Evolutionary conservation across 2,113 vertebrate species (phyloP).

Genomic region (Bubalus kerabau): DNA sequence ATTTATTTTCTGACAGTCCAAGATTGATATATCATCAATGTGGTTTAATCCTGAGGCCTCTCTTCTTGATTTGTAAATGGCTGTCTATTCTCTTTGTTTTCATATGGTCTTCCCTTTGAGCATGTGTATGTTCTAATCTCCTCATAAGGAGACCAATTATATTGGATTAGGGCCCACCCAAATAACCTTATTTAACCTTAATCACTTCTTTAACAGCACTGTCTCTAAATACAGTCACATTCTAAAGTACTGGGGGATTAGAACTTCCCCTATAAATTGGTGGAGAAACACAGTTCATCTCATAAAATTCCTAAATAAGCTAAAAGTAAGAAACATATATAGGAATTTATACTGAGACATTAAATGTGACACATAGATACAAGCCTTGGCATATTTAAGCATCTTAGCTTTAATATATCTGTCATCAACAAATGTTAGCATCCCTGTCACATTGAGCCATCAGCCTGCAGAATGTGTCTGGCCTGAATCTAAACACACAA

Average conservation of each 20-base stretch:
- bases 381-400: not conserved
- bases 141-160: not conserved
- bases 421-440: conserved; percentile 26
- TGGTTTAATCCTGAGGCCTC: not conserved
- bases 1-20: not conserved
- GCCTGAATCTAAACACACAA: conserved; percentile 6
- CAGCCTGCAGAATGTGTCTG: conserved; percentile 32
- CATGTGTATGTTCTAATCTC: not conserved
- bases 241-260: not conserved
- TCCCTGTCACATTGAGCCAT: conserved; percentile 32
- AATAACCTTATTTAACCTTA: not conserved
- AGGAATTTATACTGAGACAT: conserved; percentile 1
- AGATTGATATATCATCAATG: not conserved
- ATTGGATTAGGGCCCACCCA: not conserved
- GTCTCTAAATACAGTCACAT: not conserved
- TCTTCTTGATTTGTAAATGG: not conserved
- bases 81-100: not conserved
- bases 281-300: not conserved
- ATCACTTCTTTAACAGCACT: not conserved
- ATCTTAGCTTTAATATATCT: conserved; percentile 27
- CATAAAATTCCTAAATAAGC: not conserved
- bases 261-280: not conserved
- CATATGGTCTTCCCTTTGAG: not conserved
- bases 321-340: not conserved
- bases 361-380: conserved; percentile 16